Percentiles rank a stretch among this genome's conserved stretches.
These are phyloP conservation scores for Drosophila paulistorum DNA, from an alignment of 1,140 invertebrate species.

Conservation along the genomic window DNA sequence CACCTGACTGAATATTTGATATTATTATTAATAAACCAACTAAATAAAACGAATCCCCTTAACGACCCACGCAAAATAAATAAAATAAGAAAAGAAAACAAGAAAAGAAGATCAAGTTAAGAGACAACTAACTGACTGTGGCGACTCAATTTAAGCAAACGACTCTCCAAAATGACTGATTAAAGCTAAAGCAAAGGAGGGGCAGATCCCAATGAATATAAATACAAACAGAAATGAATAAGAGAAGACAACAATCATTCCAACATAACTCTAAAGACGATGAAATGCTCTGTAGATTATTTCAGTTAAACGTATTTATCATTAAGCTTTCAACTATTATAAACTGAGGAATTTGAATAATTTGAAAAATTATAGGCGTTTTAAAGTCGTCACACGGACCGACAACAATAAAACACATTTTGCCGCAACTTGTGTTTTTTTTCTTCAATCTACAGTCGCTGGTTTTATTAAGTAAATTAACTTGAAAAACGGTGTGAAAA, in stretches of 20 bases:
- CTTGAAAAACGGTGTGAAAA: no score
- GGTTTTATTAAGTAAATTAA: no score
- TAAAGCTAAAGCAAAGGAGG: slow-evolving; percentile 51
- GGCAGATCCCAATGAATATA: background rate
- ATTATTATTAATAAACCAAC: slow-evolving; percentile 7
- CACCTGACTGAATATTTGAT: background rate
- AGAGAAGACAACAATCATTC: background rate
- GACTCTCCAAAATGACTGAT: slow-evolving; percentile 69
- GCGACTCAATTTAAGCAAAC: slow-evolving; percentile 76
- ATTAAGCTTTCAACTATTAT: no score
- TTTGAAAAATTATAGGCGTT: no score
- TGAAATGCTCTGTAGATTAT: background rate
- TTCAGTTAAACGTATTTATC: no score
- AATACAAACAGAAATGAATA: background rate
- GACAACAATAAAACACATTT: no score
- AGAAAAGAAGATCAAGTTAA: slow-evolving; percentile 14
- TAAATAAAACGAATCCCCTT: background rate
- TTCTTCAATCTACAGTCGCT: no score
- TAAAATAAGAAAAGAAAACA: slow-evolving; percentile 22
- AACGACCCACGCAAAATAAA: slow-evolving; percentile 11
- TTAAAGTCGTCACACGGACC: no score
- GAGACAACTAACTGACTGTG: slow-evolving; percentile 39
- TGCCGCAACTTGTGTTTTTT: no score
- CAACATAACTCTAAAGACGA: background rate
- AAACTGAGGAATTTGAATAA: no score